Percentiles rank a stretch among this genome's conserved stretches.
Evolutionary conservation across 2,888 invertebrate species (phyloP).

Genomic region (Brassicogethes aeneus): DNA sequence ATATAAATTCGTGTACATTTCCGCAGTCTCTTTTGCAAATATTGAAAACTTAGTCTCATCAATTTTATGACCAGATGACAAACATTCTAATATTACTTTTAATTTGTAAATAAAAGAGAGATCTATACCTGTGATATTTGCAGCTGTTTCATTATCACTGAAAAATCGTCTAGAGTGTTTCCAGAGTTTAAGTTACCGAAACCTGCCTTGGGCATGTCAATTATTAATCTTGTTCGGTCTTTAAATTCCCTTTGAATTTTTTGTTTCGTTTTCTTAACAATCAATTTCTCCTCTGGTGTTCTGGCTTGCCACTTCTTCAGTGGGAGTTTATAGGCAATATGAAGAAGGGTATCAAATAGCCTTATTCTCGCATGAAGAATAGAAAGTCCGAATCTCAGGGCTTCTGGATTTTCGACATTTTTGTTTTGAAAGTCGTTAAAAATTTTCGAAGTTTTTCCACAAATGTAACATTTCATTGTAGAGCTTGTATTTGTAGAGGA

Average conservation of each 20-base stretch:
- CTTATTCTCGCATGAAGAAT: constrained; percentile 14
- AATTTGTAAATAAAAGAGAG: constrained; percentile 21
- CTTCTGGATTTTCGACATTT: constrained; percentile 4
- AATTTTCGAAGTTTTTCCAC: too few relatives aligned
- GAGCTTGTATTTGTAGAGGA: too few relatives aligned
- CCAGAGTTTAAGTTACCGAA: too few relatives aligned
- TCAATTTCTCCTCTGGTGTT: constrained; percentile 2
- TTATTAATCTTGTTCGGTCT: constrained; percentile 10
- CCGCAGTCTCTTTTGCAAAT: not conserved
- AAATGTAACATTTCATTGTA: too few relatives aligned
- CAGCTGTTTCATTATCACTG: constrained; percentile 13
- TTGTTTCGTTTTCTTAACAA: constrained; percentile 9
- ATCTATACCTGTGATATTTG: constrained; percentile 29
- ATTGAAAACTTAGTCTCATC: not conserved
- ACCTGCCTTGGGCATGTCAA: too few relatives aligned
- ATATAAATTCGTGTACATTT: constrained; percentile 26
- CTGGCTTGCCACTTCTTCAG: constrained; percentile 3
- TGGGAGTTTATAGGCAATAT: constrained; percentile 6
- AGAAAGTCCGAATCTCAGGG: constrained; percentile 12
- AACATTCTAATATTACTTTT: constrained; percentile 26
- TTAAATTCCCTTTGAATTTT: constrained; percentile 19
- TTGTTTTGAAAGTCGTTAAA: too few relatives aligned
- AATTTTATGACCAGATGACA: constrained; percentile 15
- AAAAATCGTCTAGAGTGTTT: constrained; percentile 19
- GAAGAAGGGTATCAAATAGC: constrained; percentile 11